Conservation (phyloP, 1,140 invertebrate species). For the Zaprionus africanus region DNA sequence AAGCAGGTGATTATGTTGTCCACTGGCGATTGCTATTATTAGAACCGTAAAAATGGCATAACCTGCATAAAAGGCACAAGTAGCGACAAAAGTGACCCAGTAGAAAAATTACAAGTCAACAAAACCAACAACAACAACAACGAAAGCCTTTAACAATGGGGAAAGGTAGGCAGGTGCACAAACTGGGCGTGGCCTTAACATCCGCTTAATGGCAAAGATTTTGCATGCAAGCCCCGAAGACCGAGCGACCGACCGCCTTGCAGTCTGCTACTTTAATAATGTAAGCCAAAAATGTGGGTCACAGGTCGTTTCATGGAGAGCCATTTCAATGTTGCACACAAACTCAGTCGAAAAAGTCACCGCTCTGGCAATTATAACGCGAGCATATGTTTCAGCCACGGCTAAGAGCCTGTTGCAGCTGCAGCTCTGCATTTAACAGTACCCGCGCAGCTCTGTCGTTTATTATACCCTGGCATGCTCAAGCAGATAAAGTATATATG, state of each 20-base stretch:
- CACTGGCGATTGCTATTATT: slow-evolving; percentile 65
- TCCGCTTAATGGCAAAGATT: slow-evolving; percentile 53
- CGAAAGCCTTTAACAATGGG: slow-evolving; percentile 45
- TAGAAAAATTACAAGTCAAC: slow-evolving; percentile 52
- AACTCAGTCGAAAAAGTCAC: slow-evolving; percentile 31
- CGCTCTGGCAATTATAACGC: slow-evolving; percentile 72
- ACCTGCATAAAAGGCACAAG: slow-evolving; percentile 48
- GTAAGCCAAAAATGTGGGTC: slow-evolving; percentile 60
- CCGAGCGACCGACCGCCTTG: too few relatives aligned
- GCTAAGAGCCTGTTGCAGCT: slow-evolving; percentile 74
- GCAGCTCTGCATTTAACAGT: slow-evolving; percentile 64
- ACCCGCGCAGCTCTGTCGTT: slow-evolving; percentile 4
- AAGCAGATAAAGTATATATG: neutral
- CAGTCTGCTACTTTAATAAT: slow-evolving; percentile 50
- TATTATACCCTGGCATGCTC: slow-evolving; percentile 2
- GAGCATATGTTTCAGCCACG: slow-evolving; percentile 68
- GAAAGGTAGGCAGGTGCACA: slow-evolving; percentile 40
- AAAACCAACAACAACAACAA: slow-evolving; percentile 38
- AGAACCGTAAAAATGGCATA: slow-evolving; percentile 55
- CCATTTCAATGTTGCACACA: slow-evolving; percentile 53
- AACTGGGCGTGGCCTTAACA: slow-evolving; percentile 48
- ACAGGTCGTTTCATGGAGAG: slow-evolving; percentile 64
- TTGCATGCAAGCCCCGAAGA: slow-evolving; percentile 33
- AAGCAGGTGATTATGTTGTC: slow-evolving; percentile 80
- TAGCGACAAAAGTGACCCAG: slow-evolving; percentile 58